Evolutionary conservation across 2,888 invertebrate species (phyloP).

Genomic region (Argynnis bischoffii): DNA sequence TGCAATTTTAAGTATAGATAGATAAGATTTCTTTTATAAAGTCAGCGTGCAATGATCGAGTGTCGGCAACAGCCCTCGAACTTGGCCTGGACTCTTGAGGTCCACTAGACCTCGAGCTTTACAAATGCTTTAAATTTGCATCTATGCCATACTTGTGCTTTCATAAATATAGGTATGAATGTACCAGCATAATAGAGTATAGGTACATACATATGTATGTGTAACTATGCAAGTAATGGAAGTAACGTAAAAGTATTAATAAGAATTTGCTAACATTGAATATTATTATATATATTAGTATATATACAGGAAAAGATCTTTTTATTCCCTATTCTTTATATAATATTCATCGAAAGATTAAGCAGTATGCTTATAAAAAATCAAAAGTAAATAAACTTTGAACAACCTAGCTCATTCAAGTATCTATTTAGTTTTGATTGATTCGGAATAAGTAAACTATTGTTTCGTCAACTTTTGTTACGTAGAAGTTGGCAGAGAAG

Average conservation of each 20-base stretch:
- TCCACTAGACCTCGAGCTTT: constrained; percentile 32
- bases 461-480: background rate
- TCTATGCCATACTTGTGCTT: background rate
- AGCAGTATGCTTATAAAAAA: too few relatives aligned
- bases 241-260: too few relatives aligned
- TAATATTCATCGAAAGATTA: too few relatives aligned
- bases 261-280: too few relatives aligned
- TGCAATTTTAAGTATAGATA: background rate
- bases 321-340: too few relatives aligned
- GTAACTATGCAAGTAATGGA: too few relatives aligned
- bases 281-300: too few relatives aligned
- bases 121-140: constrained; percentile 11
- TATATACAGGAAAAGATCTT: too few relatives aligned
- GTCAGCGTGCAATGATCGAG: constrained; percentile 21
- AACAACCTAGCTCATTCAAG: too few relatives aligned
- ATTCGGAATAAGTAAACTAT: background rate
- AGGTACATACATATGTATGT: too few relatives aligned
- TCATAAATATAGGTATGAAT: background rate
- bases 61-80: constrained; percentile 28
- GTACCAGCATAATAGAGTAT: background rate
- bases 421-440: too few relatives aligned
- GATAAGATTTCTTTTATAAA: background rate
- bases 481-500: constrained; percentile 6
- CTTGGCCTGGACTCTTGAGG: constrained; percentile 26
- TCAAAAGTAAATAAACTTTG: too few relatives aligned